Conservation (phyloP, 2,113 vertebrate genomes). For the Ifrita kowaldi region DNA sequence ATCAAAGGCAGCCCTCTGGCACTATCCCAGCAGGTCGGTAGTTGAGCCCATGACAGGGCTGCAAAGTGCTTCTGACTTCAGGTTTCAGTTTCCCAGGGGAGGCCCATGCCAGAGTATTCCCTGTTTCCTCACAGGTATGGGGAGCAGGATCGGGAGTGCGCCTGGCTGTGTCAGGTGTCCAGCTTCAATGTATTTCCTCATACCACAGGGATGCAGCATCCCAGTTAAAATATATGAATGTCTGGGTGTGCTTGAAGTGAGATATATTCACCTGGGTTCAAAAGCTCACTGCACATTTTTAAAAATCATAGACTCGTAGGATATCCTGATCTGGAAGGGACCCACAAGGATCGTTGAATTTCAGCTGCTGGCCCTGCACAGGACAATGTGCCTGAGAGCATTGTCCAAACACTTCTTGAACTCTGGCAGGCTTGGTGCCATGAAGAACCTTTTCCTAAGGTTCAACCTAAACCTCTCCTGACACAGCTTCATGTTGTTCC, state of each 20-base stretch:
- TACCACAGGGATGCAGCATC: not conserved
- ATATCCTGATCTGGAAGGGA: not conserved
- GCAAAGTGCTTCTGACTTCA: not conserved
- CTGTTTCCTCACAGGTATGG: not conserved
- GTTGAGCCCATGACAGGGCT: not conserved
- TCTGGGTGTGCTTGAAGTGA: not conserved
- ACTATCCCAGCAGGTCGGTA: accelerated
- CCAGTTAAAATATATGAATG: not conserved
- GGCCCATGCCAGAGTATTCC: constrained; percentile 7
- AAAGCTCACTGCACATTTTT: not conserved
- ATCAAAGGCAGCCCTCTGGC: not conserved
- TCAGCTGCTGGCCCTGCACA: not conserved
- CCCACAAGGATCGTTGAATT: not conserved
- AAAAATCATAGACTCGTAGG: not conserved
- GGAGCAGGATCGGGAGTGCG: not conserved
- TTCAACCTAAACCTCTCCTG: not conserved
- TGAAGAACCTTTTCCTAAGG: not conserved
- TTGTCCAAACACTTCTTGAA: not conserved
- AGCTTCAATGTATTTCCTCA: not conserved
- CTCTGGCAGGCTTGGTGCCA: not conserved
- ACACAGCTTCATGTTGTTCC: not conserved
- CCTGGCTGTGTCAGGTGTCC: not conserved
- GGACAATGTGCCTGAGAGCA: not conserved
- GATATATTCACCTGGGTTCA: not conserved
- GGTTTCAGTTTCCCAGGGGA: constrained; percentile 33